These are phyloP conservation scores for Drosophila vallismaia DNA, from an alignment of 2,888 invertebrate species.

Conservation along the genomic window DNA sequence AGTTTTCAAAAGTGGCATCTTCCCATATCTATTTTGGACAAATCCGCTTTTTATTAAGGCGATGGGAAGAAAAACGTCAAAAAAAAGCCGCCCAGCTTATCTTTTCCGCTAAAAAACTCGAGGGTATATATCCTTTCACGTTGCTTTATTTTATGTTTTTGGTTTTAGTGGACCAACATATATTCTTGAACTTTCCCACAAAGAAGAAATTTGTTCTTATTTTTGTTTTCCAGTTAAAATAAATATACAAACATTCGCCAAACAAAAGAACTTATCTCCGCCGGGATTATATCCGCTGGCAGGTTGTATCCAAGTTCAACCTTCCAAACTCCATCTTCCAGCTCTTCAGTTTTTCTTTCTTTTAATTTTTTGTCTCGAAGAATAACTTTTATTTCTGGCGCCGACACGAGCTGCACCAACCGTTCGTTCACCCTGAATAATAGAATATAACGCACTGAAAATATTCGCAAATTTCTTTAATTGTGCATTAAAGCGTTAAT, in stretches of 20 bases:
- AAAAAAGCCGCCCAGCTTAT: too few relatives aligned
- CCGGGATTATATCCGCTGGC: constrained; percentile 30
- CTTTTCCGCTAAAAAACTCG: too few relatives aligned
- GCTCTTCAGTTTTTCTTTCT: constrained; percentile 14
- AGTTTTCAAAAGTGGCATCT: too few relatives aligned
- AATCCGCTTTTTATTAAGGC: too few relatives aligned
- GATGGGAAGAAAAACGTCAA: too few relatives aligned
- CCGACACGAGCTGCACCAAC: constrained; percentile 13
- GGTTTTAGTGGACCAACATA: too few relatives aligned
- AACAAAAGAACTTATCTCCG: constrained; percentile 17
- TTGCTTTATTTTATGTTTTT: too few relatives aligned
- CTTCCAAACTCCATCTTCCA: constrained; percentile 4
- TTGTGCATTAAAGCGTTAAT: constrained; percentile 68
- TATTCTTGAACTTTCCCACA: too few relatives aligned
- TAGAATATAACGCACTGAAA: constrained; percentile 12
- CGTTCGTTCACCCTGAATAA: constrained; percentile 26
- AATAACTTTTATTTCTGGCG: constrained; percentile 28
- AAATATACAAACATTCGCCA: constrained; percentile 22
- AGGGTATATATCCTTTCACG: too few relatives aligned
- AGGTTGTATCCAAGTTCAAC: constrained; percentile 34
- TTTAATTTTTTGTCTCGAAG: constrained; percentile 15
- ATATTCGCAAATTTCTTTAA: constrained; percentile 48
- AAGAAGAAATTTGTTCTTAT: background rate
- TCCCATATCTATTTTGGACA: too few relatives aligned
- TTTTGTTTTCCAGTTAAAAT: constrained; percentile 10